Percentiles rank a stretch among this genome's conserved stretches.
These are phyloP conservation scores for Siphlonurus alternatus DNA, from an alignment of 2,888 invertebrate species.

Conservation along the genomic window DNA sequence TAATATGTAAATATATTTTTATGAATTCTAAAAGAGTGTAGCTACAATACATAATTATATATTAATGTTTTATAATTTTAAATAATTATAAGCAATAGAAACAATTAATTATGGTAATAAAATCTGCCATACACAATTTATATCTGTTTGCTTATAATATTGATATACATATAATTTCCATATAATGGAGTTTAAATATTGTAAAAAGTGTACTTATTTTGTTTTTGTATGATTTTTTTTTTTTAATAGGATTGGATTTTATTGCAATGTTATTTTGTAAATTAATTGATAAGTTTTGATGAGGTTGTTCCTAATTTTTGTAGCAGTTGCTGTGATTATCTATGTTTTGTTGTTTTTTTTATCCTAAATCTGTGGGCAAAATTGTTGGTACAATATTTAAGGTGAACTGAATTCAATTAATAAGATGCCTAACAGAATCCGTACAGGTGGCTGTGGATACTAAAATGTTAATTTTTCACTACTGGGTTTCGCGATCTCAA, in stretches of 20 bases:
- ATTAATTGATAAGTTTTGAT: not conserved
- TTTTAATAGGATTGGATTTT: no score
- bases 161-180: not conserved
- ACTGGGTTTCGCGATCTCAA: not conserved
- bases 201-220: not conserved
- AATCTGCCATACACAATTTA: not conserved
- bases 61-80: no score
- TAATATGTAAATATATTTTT: no score
- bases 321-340: not conserved
- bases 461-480: not conserved
- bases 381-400: not conserved
- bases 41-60: no score
- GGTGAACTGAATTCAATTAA: not conserved
- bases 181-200: not conserved
- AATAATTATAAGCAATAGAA: no score
- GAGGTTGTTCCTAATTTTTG: not conserved
- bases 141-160: no score
- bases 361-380: not conserved
- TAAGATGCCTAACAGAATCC: not conserved
- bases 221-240: no score
- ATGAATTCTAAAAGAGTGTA: no score
- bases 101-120: not conserved
- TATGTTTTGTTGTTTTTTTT: not conserved
- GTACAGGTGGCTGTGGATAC: constrained; percentile 1
- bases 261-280: no score